Base-by-base conservation (phyloP, 2,113 vertebrate genomes). In the Natator depressus region DNA sequence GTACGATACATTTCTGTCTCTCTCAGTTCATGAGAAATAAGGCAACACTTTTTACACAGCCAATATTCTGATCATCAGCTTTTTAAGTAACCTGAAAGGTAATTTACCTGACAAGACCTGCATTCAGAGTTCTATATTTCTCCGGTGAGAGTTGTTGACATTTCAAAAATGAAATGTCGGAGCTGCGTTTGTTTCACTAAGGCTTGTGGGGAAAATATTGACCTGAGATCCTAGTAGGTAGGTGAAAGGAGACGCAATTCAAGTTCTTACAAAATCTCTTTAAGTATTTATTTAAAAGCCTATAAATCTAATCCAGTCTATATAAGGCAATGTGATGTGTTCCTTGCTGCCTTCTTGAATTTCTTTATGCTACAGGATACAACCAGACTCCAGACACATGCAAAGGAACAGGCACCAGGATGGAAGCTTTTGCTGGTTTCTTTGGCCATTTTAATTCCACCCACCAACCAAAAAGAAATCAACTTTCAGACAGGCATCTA, bases 21-120 rank as follows among this genome's bases (percentile, higher is more conserved):
- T 53, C 27, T 91, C 79, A 59, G 27, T 51, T 80, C 65, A 38
- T 75, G 85, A 87, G 29, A 93, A 91, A 87, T 91, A 76, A 81
- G 51, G 62, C 55, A 75, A 80, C 13, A 19, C 17, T 88, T 62
- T 90, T 51, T 16, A 76, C n/a, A 85, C 53, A 14, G 69, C 82
- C 84, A 91, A 2, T 91, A 89, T 84, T 93, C 92, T 83, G 53
- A 83, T 81, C 80, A 93, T 54, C 49, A 46, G 53, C 54, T 90
- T 85, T 78, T 84, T 87, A 83, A 42, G 76, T 87, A 89, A 89
- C 35, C 9, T 87, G 88, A 89, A 96, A 96, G 93, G 51, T 55
- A 84, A 82, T 82, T 47, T 76, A 9, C 27, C 50, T 87, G 80
- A 96, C 51, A 76, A 96, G 54, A 57, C 76, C 89, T 88, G 75